Percentiles rank a stretch among this genome's conserved stretches.
These are phyloP conservation scores for Chirona hameri DNA, from an alignment of 2,888 invertebrate genomes.

Conservation along the genomic window DNA sequence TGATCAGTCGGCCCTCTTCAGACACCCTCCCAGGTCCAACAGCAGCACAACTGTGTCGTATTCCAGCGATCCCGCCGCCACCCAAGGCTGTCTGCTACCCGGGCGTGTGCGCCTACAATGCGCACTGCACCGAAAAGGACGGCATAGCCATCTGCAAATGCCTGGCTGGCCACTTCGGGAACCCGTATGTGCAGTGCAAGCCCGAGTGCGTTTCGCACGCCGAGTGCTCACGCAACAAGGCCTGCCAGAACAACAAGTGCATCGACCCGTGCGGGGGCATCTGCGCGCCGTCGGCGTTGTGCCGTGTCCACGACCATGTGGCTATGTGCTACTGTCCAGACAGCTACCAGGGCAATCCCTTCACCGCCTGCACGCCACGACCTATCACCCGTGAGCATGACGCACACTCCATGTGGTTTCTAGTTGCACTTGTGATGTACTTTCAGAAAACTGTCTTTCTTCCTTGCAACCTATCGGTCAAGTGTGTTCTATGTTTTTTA, in stretches of 20 bases:
- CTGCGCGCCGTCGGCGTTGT: conserved; percentile 59
- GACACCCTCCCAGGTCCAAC: too few species aligned
- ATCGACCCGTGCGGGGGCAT: conserved; percentile 68
- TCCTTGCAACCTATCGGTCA: too few species aligned
- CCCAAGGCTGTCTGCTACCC: conserved; percentile 34
- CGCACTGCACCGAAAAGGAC: conserved; percentile 75
- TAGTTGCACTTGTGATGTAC: too few species aligned
- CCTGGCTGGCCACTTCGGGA: conserved; percentile 68
- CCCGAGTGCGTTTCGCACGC: conserved; percentile 79
- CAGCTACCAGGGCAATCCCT: conserved; percentile 73
- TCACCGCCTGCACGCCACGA: conserved; percentile 57
- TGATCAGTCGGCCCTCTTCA: not conserved
- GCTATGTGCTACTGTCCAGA: conserved; percentile 68
- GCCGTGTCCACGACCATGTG: conserved; percentile 65
- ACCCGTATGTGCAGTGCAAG: conserved; percentile 72
- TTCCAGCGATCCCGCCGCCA: not conserved
- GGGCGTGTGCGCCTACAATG: conserved; percentile 65
- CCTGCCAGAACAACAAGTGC: conserved; percentile 68
- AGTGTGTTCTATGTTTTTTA: too few species aligned
- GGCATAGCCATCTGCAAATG: conserved; percentile 69
- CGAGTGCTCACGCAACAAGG: conserved; percentile 70
- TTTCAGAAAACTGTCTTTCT: too few species aligned
- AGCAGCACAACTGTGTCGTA: too few species aligned
- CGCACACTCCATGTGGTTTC: not conserved
- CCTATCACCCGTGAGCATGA: conserved; percentile 26